Percentiles rank a stretch among this genome's conserved stretches.
phyloP scores from a whole-genome alignment of 2,888 invertebrate genomes.

The Linnaemya tessellans region DNA sequence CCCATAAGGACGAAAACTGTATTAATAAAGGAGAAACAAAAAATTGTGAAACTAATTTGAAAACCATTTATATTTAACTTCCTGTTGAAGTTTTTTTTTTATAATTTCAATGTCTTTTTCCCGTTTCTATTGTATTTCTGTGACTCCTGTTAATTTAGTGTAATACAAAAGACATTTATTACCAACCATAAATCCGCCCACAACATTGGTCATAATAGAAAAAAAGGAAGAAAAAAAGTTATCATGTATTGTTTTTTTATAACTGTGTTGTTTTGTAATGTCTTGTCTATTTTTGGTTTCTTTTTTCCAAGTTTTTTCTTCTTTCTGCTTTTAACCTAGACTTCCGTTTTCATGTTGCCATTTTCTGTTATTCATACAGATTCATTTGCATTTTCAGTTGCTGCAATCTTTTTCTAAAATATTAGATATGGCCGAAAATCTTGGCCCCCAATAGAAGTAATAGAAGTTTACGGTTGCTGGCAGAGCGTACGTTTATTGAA shows the following conservation, averaged over 20 bases:
- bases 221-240: conserved; percentile 4
- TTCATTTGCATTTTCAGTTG: conserved; percentile 64
- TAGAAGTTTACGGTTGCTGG: not conserved
- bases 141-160: conserved; percentile 75
- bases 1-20: not conserved
- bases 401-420: conserved; percentile 50
- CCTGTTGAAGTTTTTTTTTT: conserved; percentile 47
- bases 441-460: not conserved
- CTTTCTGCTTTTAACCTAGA: conserved; percentile 64
- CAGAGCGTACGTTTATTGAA: not conserved
- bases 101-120: conserved; percentile 19
- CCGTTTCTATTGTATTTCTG: conserved; percentile 71
- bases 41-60: conserved; percentile 48
- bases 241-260: conserved; percentile 58
- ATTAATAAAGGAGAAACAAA: conserved; percentile 1
- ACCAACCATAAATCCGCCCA: conserved; percentile 77
- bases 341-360: conserved; percentile 63
- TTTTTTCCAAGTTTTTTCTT: conserved; percentile 44
- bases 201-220: conserved; percentile 74
- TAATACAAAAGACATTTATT: conserved; percentile 76
- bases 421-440: conserved; percentile 23
- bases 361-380: conserved; percentile 31
- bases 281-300: conserved; percentile 63
- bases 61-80: conserved; percentile 63
- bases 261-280: conserved; percentile 63